Conservation (phyloP, 2,797 vertebrate species). For the Lophura swinhoii region DNA sequence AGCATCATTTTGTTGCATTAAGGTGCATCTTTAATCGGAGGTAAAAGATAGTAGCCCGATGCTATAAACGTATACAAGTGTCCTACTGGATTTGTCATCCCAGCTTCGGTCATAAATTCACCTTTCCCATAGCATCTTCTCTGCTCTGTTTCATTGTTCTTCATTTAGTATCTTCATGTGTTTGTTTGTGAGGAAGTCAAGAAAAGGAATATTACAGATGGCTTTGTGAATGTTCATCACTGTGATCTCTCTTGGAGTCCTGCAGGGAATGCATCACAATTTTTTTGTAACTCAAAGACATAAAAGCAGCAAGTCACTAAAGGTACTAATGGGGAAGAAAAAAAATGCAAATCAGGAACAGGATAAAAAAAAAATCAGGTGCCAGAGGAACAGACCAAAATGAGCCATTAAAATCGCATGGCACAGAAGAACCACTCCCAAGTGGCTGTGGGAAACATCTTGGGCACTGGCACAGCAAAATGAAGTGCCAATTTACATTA, state of each 20-base stretch:
- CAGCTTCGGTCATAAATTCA: slow-evolving; percentile 48
- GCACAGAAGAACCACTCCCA: neutral
- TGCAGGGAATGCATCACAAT: slow-evolving; percentile 75
- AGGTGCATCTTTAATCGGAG: slow-evolving; percentile 67
- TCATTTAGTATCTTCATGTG: slow-evolving; percentile 92
- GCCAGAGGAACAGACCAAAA: neutral
- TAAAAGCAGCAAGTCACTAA: slow-evolving; percentile 9
- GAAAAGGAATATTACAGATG: slow-evolving; percentile 90
- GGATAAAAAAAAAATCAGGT: neutral
- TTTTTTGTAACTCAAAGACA: slow-evolving; percentile 7
- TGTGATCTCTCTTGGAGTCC: slow-evolving; percentile 93
- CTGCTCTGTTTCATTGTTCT: slow-evolving; percentile 78
- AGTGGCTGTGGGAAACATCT: neutral
- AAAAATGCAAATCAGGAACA: neutral
- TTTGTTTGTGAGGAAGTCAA: slow-evolving; percentile 97
- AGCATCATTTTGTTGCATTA: slow-evolving; percentile 48
- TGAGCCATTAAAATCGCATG: neutral
- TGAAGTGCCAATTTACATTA: neutral
- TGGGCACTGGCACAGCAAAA: neutral
- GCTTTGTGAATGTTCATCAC: slow-evolving; percentile 96
- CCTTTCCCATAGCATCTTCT: slow-evolving; percentile 41
- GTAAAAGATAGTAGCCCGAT: slow-evolving; percentile 57
- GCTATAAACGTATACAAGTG: slow-evolving; percentile 8
- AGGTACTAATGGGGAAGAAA: neutral
- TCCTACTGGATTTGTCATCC: slow-evolving; percentile 43